Evolutionary conservation across 2,888 invertebrate genomes (phyloP).

Genomic region (Dynastes tityus): DNA sequence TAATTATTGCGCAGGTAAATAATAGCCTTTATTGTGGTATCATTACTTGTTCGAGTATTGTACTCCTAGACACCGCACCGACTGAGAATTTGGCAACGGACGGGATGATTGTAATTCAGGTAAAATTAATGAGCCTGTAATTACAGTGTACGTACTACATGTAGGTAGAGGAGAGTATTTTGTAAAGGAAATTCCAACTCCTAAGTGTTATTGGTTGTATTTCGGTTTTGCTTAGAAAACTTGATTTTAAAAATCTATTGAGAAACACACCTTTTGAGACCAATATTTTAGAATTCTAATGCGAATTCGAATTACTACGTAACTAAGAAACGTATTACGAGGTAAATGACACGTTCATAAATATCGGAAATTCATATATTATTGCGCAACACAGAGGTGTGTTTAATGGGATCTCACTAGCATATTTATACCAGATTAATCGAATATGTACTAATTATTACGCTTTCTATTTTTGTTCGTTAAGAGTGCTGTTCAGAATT

Average conservation of each 20-base stretch:
- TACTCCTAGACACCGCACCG: slow-evolving; percentile 44
- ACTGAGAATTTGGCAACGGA: slow-evolving; percentile 34
- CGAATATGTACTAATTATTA: slow-evolving; percentile 25
- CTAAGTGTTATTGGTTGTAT: slow-evolving; percentile 14
- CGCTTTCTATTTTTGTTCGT: slow-evolving; percentile 38
- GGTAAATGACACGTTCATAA: background rate
- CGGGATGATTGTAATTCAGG: slow-evolving; percentile 32
- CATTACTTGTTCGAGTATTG: slow-evolving; percentile 47
- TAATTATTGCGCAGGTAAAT: slow-evolving; percentile 30
- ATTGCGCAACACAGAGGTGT: slow-evolving; percentile 35
- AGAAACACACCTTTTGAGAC: background rate
- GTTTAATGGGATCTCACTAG: slow-evolving; percentile 19
- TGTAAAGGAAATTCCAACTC: slow-evolving; percentile 40
- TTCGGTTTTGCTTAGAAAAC: slow-evolving; percentile 40
- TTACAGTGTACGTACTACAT: slow-evolving; percentile 38
- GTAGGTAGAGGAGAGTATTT: slow-evolving; percentile 33
- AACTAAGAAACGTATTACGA: slow-evolving; percentile 17
- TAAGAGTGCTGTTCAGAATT: background rate
- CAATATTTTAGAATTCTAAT: background rate
- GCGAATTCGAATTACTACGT: background rate
- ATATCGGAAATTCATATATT: background rate
- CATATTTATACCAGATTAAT: slow-evolving; percentile 29
- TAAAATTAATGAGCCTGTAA: slow-evolving; percentile 40
- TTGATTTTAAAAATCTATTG: slow-evolving; percentile 15
- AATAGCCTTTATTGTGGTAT: slow-evolving; percentile 17